These are phyloP conservation scores for Xyrauchen texanus DNA, from an alignment of 2,113 vertebrate genomes.

Conservation along the genomic window DNA sequence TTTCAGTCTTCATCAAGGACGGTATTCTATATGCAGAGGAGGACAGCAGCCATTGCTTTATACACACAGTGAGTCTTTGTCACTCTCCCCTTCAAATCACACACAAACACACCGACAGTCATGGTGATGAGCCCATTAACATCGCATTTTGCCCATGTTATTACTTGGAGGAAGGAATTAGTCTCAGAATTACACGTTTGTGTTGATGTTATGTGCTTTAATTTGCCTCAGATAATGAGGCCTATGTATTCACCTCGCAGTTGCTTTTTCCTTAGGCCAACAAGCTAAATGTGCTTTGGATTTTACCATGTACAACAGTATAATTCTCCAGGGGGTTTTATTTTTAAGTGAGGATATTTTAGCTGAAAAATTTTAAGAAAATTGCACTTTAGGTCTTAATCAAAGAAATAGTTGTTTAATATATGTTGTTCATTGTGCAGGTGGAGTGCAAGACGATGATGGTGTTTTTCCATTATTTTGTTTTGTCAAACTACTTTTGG, in stretches of 20 bases:
- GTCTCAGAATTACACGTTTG: constrained; percentile 21
- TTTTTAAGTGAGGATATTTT: not conserved
- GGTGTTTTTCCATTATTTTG: constrained; percentile 99
- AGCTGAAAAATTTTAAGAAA: not conserved
- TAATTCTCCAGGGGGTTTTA: not conserved
- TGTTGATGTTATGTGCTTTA: not conserved
- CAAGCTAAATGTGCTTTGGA: constrained; percentile 8
- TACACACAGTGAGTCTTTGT: constrained; percentile 78
- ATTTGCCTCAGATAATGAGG: constrained; percentile 41
- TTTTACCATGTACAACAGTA: not conserved
- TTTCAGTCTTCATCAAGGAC: constrained; percentile 97
- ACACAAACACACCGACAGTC: constrained; percentile 13
- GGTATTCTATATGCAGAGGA: constrained; percentile 91
- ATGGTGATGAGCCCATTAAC: constrained; percentile 34
- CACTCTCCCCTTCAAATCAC: not conserved
- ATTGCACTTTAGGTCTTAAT: not conserved
- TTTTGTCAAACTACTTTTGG: constrained; percentile 99
- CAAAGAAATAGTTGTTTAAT: not conserved
- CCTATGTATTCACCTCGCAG: constrained; percentile 27
- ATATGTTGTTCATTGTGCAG: constrained; percentile 66
- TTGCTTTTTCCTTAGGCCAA: constrained; percentile 5
- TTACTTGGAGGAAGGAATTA: constrained; percentile 26
- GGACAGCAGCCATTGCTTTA: constrained; percentile 88
- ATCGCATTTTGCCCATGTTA: constrained; percentile 22
- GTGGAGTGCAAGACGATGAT: constrained; percentile 93